phyloP scores from a whole-genome alignment of 2,113 vertebrate genomes.

The Speoplatyrhinus poulsoni region DNA sequence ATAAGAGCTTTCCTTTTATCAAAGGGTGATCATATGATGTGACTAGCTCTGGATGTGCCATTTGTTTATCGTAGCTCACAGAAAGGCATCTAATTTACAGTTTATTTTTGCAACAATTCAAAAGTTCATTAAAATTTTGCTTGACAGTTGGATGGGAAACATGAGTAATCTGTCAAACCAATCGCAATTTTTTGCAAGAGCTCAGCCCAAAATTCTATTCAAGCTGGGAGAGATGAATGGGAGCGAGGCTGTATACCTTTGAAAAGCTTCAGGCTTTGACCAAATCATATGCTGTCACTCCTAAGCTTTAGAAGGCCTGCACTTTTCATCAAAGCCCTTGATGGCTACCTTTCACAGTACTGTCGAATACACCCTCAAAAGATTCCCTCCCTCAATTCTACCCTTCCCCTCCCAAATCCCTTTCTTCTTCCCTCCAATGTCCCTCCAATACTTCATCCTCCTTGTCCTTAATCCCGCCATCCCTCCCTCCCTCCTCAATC shows the following conservation, averaged over 20 bases:
- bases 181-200: conserved; percentile 57
- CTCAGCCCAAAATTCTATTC: conserved; percentile 68
- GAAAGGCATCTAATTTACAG: too few relatives aligned
- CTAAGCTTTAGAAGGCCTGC: conserved; percentile 75
- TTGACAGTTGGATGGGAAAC: too few relatives aligned
- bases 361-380: conserved; percentile 73
- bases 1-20: too few relatives aligned
- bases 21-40: too few relatives aligned
- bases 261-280: conserved; percentile 75
- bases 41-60: too few relatives aligned
- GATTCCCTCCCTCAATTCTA: conserved; percentile 64
- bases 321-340: conserved; percentile 77
- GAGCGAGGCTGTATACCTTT: conserved; percentile 71
- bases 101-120: too few relatives aligned
- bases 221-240: conserved; percentile 59
- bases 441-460: conserved; percentile 5
- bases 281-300: conserved; percentile 79
- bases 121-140: too few relatives aligned
- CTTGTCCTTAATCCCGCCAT: conserved; percentile 32
- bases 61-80: too few relatives aligned
- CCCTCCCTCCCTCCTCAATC: conserved; percentile 56
- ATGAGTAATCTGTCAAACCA: conserved; percentile 49
- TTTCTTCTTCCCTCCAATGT: conserved; percentile 70
- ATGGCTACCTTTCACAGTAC: conserved; percentile 76
- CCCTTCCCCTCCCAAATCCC: conserved; percentile 66